phyloP scores from a whole-genome alignment of 2,888 invertebrate species.

The Andrena bicolor region DNA sequence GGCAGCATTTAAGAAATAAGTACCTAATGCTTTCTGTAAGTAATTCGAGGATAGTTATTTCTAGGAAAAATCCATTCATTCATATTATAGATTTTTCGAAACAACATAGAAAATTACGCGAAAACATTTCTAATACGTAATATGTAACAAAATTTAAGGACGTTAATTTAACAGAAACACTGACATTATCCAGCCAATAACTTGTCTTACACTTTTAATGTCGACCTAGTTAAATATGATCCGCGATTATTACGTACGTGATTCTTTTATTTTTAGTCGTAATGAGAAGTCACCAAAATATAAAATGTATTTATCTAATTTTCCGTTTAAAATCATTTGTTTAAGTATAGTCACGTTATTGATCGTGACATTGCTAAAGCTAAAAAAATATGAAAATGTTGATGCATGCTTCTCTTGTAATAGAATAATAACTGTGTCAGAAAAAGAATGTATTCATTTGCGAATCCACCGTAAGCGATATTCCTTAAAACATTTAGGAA shows the following conservation, averaged over 20 bases:
- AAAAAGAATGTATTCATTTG: not conserved
- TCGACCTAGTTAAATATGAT: not conserved
- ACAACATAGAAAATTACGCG: not conserved
- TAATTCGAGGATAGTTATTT: not conserved
- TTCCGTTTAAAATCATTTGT: not conserved
- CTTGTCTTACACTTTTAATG: not conserved
- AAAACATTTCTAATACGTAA: not conserved
- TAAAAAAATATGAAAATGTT: not conserved
- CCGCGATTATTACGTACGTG: not conserved
- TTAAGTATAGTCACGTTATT: not conserved
- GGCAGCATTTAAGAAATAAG: not conserved
- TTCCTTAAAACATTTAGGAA: slow-evolving; percentile 1
- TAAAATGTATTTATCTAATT: not conserved
- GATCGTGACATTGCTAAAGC: not conserved
- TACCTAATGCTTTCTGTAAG: not conserved
- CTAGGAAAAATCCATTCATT: not conserved
- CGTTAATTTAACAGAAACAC: not conserved
- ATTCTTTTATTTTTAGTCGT: not conserved
- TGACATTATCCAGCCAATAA: not conserved
- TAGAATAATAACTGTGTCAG: not conserved
- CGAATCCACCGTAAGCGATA: not conserved
- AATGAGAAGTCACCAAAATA: not conserved
- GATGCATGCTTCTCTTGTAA: not conserved
- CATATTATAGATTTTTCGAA: not conserved
- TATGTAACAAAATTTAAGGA: not conserved